Evolutionary conservation across 2,888 invertebrate species (phyloP).

Genomic region (Leptopilina syphax): DNA sequence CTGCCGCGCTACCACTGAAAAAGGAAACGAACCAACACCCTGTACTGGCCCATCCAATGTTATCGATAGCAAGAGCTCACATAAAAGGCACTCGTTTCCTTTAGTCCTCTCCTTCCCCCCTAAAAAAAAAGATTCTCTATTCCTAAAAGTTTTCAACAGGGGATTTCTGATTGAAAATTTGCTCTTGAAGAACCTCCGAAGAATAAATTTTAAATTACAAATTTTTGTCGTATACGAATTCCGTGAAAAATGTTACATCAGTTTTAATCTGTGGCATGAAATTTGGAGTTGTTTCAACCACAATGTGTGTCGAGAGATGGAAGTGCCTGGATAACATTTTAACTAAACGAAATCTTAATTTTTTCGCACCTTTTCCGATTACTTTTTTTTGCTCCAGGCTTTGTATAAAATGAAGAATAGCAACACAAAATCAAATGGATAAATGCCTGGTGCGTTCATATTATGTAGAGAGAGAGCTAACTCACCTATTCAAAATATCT

Average conservation of each 20-base stretch:
- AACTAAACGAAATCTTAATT: conserved; percentile 23
- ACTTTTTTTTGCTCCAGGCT: neutral
- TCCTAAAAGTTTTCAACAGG: neutral
- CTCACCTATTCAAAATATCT: conserved; percentile 61
- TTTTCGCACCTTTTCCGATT: neutral
- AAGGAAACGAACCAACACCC: conserved; percentile 67
- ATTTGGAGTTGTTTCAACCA: no score
- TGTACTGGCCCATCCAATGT: conserved; percentile 57
- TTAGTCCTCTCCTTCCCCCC: conserved; percentile 50
- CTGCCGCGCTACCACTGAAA: conserved; percentile 61
- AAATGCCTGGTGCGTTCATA: conserved; percentile 40
- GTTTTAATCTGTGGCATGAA: no score
- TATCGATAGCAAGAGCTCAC: conserved; percentile 60
- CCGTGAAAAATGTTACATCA: no score
- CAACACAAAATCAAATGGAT: conserved; percentile 24
- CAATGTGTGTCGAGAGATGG: no score
- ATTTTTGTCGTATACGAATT: no score
- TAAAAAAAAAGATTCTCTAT: conserved; percentile 14
- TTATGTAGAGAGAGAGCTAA: conserved; percentile 54
- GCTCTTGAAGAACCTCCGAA: neutral
- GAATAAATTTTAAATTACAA: neutral
- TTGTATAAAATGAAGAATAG: neutral
- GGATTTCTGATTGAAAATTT: neutral
- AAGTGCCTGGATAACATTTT: neutral
- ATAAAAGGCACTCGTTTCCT: conserved; percentile 57